Percentiles rank a stretch among this genome's conserved stretches.
phyloP scores from a whole-genome alignment of 2,797 vertebrate genomes.

The Eremophila alpestris region DNA sequence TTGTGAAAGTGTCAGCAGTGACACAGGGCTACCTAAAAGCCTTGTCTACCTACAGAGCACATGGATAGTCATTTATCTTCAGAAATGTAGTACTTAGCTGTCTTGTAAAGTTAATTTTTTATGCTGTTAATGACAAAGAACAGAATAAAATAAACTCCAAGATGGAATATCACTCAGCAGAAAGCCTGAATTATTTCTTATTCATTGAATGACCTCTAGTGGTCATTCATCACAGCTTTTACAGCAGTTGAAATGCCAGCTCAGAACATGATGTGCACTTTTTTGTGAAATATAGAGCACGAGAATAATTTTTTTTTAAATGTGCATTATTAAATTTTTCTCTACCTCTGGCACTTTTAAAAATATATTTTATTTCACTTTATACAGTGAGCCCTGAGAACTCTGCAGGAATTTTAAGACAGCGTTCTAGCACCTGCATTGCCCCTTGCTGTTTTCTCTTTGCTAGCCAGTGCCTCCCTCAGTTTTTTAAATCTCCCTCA shows the following conservation, averaged over 20 bases:
- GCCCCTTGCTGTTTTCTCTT: neutral
- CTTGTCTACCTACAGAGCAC: neutral
- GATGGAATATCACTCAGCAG: neutral
- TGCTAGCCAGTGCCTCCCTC: neutral
- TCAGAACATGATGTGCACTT: accelerated
- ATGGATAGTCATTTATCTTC: neutral
- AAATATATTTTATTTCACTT: neutral
- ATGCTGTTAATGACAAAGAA: neutral
- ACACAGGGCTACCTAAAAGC: neutral
- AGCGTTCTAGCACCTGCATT: neutral
- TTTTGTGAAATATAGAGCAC: neutral
- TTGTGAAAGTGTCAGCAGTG: neutral
- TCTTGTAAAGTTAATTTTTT: neutral
- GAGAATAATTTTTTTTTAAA: neutral
- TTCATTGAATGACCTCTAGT: constrained; percentile 48
- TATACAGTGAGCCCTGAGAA: neutral
- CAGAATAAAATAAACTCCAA: neutral
- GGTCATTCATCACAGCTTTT: neutral
- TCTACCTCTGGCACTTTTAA: neutral
- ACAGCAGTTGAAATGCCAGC: neutral
- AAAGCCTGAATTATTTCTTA: neutral
- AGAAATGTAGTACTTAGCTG: neutral
- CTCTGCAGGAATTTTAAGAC: neutral
- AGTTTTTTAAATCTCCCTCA: neutral
- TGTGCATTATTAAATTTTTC: neutral